Conservation (phyloP, 1,140 invertebrate genomes). For the Aethina tumida region DNA sequence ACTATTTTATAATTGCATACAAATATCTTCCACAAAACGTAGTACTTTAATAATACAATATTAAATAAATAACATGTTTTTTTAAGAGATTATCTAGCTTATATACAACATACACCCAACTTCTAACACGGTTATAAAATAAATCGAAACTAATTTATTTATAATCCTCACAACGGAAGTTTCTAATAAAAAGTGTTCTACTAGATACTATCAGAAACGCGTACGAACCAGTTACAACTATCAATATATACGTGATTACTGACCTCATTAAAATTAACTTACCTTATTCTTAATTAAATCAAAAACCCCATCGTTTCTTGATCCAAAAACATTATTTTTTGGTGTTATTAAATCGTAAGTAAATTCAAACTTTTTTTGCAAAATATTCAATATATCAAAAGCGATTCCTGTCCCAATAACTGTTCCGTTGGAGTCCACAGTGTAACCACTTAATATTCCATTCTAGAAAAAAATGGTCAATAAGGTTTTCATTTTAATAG, state of each 20-base stretch:
- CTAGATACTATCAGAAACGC: background rate
- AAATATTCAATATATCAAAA: slow-evolving; percentile 59
- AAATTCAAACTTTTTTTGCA: slow-evolving; percentile 59
- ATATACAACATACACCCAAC: too few relatives aligned
- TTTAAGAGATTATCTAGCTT: too few relatives aligned
- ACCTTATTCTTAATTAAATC: slow-evolving; percentile 48
- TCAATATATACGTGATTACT: slow-evolving; percentile 3
- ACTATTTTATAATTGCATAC: too few relatives aligned
- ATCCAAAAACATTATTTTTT: slow-evolving; percentile 43
- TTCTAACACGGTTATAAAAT: too few relatives aligned
- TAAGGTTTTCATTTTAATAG: too few relatives aligned
- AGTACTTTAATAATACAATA: too few relatives aligned
- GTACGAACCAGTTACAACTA: slow-evolving; percentile 3
- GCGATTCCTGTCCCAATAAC: slow-evolving; percentile 54
- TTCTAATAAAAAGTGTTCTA: background rate
- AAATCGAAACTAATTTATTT: too few relatives aligned
- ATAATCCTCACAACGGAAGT: background rate
- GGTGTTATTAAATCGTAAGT: slow-evolving; percentile 57
- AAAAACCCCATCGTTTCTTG: slow-evolving; percentile 48
- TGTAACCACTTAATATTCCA: slow-evolving; percentile 47
- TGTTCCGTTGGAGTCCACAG: slow-evolving; percentile 42
- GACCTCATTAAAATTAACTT: slow-evolving; percentile 23
- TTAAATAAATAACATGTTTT: too few relatives aligned
- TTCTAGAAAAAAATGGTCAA: slow-evolving; percentile 44
- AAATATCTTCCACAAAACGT: too few relatives aligned